Percentiles rank a stretch among this genome's conserved stretches.
Conservation (phyloP, 2,797 vertebrate species). For the Hozukius guyotensis region DNA sequence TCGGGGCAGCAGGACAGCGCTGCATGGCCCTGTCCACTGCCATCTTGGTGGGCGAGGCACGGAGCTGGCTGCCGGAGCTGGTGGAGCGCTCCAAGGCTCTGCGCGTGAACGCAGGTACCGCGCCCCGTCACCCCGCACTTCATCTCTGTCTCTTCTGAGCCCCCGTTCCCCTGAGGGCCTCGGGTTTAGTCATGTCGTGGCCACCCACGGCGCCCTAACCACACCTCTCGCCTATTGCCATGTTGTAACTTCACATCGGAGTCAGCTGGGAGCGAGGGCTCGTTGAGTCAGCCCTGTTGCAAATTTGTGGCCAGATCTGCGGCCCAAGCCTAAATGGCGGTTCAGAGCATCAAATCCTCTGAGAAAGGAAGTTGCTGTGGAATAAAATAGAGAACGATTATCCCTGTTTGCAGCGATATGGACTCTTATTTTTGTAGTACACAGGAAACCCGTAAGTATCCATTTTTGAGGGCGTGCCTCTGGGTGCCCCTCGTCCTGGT, state of each 20-base stretch:
- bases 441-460: conserved; percentile 72
- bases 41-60: conserved; percentile 91
- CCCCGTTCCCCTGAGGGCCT: conserved; percentile 26
- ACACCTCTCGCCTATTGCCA: conserved; percentile 66
- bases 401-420: conserved; percentile 36
- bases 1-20: conserved; percentile 96
- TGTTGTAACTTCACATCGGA: conserved; percentile 68
- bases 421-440: conserved; percentile 55
- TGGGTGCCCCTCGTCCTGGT: conserved; percentile 52
- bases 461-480: conserved; percentile 67
- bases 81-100: conserved; percentile 92
- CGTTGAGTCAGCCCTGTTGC: conserved; percentile 79
- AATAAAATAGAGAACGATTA: conserved; percentile 53
- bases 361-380: conserved; percentile 59
- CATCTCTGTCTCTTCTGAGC: conserved; percentile 19
- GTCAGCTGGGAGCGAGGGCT: conserved; percentile 67
- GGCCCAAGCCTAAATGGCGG: conserved; percentile 71
- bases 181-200: conserved; percentile 57
- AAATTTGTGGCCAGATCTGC: conserved; percentile 79
- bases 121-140: conserved; percentile 10
- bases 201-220: conserved; percentile 81
- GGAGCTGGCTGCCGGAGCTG: conserved; percentile 93
- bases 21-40: conserved; percentile 98
- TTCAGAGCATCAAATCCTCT: conserved; percentile 61
- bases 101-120: conserved; percentile 92